Conservation (phyloP, 2,888 invertebrate species). For the Azorinus chamasolen region DNA sequence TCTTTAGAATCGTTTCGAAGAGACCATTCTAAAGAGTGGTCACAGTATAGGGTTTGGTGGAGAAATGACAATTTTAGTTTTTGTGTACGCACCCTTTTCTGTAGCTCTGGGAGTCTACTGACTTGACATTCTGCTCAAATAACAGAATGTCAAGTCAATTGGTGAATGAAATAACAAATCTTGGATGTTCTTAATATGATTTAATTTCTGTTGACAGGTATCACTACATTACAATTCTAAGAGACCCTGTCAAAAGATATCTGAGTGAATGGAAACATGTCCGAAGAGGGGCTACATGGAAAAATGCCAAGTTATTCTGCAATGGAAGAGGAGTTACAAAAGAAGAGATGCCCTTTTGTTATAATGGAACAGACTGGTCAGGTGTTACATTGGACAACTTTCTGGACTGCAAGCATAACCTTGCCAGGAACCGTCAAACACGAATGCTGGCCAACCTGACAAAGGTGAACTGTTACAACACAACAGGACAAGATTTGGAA, state of each 20-base stretch:
- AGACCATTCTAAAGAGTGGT: too few species aligned
- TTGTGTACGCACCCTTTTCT: too few species aligned
- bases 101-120: too few species aligned
- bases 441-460: constrained; percentile 99
- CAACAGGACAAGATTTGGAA: constrained; percentile 68
- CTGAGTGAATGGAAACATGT: constrained; percentile 99
- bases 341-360: constrained; percentile 92
- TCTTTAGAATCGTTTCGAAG: too few species aligned
- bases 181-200: too few species aligned
- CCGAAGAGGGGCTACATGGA: constrained; percentile 98
- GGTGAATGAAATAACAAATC: too few species aligned
- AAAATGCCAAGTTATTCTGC: constrained; percentile 90
- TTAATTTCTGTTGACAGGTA: constrained; percentile 89
- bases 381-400: constrained; percentile 97
- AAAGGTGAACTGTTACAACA: constrained; percentile 97
- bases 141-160: too few species aligned
- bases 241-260: constrained; percentile 97
- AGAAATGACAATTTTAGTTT: too few species aligned
- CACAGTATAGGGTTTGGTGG: too few species aligned
- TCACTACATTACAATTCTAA: constrained; percentile 97
- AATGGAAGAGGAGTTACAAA: constrained; percentile 91
- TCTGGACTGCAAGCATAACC: constrained; percentile 95
- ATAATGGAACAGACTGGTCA: constrained; percentile 89
- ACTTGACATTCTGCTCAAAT: too few species aligned
- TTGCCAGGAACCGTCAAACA: constrained; percentile 98